Conservation (phyloP, 1,140 invertebrate genomes). For the Drosophila nannoptera region DNA sequence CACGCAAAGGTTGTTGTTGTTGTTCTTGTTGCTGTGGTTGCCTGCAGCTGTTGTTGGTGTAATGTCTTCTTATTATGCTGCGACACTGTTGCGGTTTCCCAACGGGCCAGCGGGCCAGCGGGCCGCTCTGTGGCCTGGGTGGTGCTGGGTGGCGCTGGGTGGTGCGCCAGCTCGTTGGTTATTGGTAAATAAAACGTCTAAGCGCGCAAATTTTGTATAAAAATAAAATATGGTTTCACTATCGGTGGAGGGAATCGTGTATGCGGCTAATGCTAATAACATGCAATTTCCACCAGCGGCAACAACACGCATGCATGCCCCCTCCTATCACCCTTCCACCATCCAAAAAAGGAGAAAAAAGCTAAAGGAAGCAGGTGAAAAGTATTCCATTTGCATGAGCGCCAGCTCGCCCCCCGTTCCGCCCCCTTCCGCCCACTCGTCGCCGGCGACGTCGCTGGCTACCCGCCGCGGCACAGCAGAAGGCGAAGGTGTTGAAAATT, state of each 20-base stretch:
- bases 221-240: slow-evolving; percentile 74
- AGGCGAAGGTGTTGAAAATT: slow-evolving; percentile 72
- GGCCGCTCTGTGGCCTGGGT: slow-evolving; percentile 2
- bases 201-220: slow-evolving; percentile 68
- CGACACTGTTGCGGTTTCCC: slow-evolving; percentile 61
- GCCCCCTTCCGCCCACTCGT: slow-evolving; percentile 23
- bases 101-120: slow-evolving; percentile 1
- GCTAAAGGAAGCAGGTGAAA: slow-evolving; percentile 71
- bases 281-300: slow-evolving; percentile 69
- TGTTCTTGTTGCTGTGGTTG: slow-evolving; percentile 40
- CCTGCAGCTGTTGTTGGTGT: slow-evolving; percentile 63
- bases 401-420: slow-evolving; percentile 24
- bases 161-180: slow-evolving; percentile 49
- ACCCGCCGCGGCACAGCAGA: slow-evolving; percentile 27
- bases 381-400: slow-evolving; percentile 74
- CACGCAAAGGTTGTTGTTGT: slow-evolving; percentile 64
- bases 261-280: slow-evolving; percentile 75
- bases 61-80: slow-evolving; percentile 76
- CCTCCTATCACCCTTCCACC: slow-evolving; percentile 15
- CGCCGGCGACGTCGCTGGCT: slow-evolving; percentile 40
- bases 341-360: too few species aligned
- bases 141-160: slow-evolving; percentile 9
- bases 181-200: slow-evolving; percentile 75
- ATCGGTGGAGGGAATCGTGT: slow-evolving; percentile 73
- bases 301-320: slow-evolving; percentile 56